phyloP scores from a whole-genome alignment of 2,113 vertebrate species.

The Puntigrus tetrazona region DNA sequence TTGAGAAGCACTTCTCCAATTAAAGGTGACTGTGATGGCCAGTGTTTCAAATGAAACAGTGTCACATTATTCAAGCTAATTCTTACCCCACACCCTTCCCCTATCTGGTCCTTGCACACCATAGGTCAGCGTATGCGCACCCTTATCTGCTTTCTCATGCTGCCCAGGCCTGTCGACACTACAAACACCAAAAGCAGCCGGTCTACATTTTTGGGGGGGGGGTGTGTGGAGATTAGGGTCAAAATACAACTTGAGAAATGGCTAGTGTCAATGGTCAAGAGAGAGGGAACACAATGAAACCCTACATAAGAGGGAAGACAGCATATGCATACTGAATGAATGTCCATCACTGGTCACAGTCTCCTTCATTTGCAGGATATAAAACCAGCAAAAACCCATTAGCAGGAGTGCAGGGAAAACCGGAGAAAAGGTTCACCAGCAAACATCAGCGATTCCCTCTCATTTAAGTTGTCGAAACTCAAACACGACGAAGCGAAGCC shows the following conservation, averaged over 20 bases:
- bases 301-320: neutral
- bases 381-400: neutral
- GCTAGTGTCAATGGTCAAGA: constrained; percentile 4
- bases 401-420: neutral
- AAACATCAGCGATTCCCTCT: neutral
- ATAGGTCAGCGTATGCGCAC: constrained; percentile 12
- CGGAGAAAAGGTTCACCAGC: neutral
- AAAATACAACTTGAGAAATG: neutral
- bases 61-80: neutral
- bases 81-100: constrained; percentile 31
- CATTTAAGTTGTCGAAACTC: neutral
- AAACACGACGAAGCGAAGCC: constrained; percentile 28
- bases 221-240: neutral
- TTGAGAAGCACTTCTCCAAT: neutral
- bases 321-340: neutral
- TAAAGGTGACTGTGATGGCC: neutral
- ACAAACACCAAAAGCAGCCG: neutral
- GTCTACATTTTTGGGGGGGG: neutral
- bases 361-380: neutral
- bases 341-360: neutral
- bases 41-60: neutral
- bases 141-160: constrained; percentile 64
- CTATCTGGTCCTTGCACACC: constrained; percentile 59
- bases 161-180: neutral
- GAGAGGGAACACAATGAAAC: neutral